Percentiles rank a stretch among this genome's conserved stretches.
Conservation (phyloP, 2,113 vertebrate species). For the Rutilus rutilus region DNA sequence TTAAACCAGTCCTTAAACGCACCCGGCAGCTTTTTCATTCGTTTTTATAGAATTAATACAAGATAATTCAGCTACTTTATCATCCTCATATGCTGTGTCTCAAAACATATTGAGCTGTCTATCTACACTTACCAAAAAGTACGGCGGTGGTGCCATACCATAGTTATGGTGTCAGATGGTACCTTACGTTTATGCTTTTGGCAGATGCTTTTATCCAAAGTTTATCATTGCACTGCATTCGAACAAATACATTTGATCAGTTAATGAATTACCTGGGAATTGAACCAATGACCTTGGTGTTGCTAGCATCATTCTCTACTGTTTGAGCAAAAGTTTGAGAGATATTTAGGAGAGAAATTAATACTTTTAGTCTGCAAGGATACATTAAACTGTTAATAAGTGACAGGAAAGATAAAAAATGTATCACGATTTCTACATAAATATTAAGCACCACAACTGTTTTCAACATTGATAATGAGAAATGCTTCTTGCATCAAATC, state of each 20-base stretch:
- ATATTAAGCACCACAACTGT: neutral
- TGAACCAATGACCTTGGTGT: neutral
- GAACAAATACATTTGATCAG: neutral
- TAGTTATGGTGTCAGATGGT: neutral
- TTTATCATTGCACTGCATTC: neutral
- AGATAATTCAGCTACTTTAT: neutral
- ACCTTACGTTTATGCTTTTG: neutral
- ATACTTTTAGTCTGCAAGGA: neutral
- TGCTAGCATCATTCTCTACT: too few species aligned
- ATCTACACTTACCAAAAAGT: neutral
- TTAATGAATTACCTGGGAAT: neutral
- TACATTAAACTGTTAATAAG: neutral
- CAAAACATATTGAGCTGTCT: neutral
- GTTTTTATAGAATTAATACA: neutral
- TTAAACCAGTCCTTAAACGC: conserved; percentile 9
- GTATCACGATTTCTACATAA: neutral
- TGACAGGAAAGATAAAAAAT: neutral
- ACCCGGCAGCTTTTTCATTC: neutral
- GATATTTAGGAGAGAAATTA: neutral
- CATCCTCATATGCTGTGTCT: neutral
- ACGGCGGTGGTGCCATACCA: neutral
- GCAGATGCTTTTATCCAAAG: neutral
- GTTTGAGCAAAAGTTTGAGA: too few species aligned
- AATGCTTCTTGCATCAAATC: neutral
- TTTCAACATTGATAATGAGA: neutral